Base-by-base conservation (phyloP, 2,797 vertebrate genomes). In the Falco berigora region DNA sequence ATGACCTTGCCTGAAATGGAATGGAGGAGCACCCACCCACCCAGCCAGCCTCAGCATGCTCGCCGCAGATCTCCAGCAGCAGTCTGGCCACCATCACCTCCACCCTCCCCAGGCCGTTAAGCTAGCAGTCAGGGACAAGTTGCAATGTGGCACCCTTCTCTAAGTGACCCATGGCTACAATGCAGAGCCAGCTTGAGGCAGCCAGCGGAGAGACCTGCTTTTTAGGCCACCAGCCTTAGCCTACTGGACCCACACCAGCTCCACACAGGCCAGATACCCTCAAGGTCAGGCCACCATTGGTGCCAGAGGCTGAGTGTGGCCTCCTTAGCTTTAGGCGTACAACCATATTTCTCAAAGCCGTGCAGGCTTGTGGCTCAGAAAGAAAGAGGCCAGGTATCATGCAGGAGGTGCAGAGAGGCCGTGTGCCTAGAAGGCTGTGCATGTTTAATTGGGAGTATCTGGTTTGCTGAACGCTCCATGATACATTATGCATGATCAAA, bases 281-380 rank as follows among this genome's bases (percentile, higher is more conserved):
- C 47, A 47, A 49, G 22, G 30, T 82, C 36, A 20, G 2, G 4
- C 2, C 40, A 14, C 49, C 5, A 1, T 18, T 46, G 46, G 2
- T 10, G 8, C 58, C 53, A 52, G 62, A 0, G 0, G 14, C 53
- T 40, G 18, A 86, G 34, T 22, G 6, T 1, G 8, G 30, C 67
- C 66, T 89, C 30, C 67, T 49, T 21, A 75, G 68, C 34, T 68
- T 44, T 40, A 44, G 55, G n/a, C 38, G 3, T 8, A 30, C 1
- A 1, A 32, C 12, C 13, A 62, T 32, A 27, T 11, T 66, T 72
- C 50, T 66, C 69, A 73, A 46, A 89, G 59, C 32, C 0, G 0
- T 10, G 6, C 22, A 32, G 47, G 20, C 23, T 84, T 27, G 49
- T 9, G 23, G 13, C 12, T 55, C 38, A 53, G 64, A 20, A 34